Base-by-base conservation (phyloP, 1,140 invertebrate genomes). In the Cydia amplana region DNA sequence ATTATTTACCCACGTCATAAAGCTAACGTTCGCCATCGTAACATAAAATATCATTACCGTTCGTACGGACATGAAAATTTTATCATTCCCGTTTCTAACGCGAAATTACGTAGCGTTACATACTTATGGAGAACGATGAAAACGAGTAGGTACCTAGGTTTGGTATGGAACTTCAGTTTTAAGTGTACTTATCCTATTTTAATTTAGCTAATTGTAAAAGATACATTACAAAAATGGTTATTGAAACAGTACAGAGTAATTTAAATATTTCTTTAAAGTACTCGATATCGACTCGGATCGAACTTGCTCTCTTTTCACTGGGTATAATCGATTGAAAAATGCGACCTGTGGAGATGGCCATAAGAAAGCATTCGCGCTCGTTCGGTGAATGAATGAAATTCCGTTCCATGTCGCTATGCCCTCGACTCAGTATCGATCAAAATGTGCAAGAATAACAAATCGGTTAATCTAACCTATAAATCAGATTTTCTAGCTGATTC, bases 41-140 rank as follows among this genome's bases (percentile, higher is more conserved):
- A 23, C 20, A 60, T 60, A 60, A 60, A 60, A 60, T 23, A 60
- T 60, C 55, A 60, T 60, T 60, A 60, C 51, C 51, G 51, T 55
- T 55, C 20, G 18, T 60, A 60, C 55, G 55, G 6, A 60, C 20
- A 60, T 60, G 18, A 60, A 60, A 20, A 60, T 60, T 60, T 60
- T 23, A 60, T 60, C 55, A 60, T 60, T 60, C 7, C 1, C 20
- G 20, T 60, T 60, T 20, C 18, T 60, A 60, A 23, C 55, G 18
- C 6, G 55, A 4, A 60, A 60, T 60, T 60, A 60, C 20, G 2
- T 23, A 23, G 55, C 20, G 20, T 60, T 60, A 60, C 49, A 18
- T 60, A 18, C 51, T n/a, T 55, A 40, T 2, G 36, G 36, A 40
- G 51, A 55, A n/a, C 51, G n/a, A 55, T 55, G 5, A 55, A 55